Evolutionary conservation across 2,113 vertebrate species (phyloP), one percentile per base, ranked within the genome.

Genomic region (Corynorhinus townsendii): DNA sequence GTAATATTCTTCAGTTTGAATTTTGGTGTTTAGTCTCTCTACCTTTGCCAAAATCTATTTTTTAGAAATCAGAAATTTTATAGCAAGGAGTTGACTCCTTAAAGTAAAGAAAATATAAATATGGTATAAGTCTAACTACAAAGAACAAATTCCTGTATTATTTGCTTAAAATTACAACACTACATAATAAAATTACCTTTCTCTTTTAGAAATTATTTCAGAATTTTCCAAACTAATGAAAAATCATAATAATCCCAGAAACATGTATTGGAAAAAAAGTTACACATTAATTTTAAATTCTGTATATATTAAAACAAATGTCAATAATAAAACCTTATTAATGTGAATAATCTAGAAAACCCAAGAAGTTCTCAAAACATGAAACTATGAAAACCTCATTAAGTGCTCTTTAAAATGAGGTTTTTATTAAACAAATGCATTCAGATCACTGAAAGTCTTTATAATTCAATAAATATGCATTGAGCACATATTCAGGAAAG

Each of bases 161-260:
- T 40, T 45, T 94, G 38, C 64, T 87, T 89, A 28, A 88, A 77
- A 89, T 86, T 59, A 40, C 38, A 38, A 7, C 11, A 28, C n/a
- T 69, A 64, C 5, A 35, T 5, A 38, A 19, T 49, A 94, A 91
- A 89, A 82, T n/a, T 52, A 73, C 45, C 20, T 91, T 91, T 79
- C 52, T 73, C 45, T 86, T 95, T 68, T 24, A 93, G 16, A 94
- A 90, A 89, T 92, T 84, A 94, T 64, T 69, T 90, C 45, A 83
- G 3, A 80, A 94, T 89, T 93, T 94, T 59, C 59, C 71, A 91
- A 94, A 73, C 91, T 79, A 91, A 86, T 76, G 1, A 96, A 96
- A 90, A 77, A 77, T 77, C 28, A 56, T 52, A 17, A 49, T 52
- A 56, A 91, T 94, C n/a, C 17, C 22, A 56, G 43, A 90, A 92